Evolutionary conservation across 2,113 vertebrate genomes (phyloP).

Genomic region (Dipodomys spectabilis): DNA sequence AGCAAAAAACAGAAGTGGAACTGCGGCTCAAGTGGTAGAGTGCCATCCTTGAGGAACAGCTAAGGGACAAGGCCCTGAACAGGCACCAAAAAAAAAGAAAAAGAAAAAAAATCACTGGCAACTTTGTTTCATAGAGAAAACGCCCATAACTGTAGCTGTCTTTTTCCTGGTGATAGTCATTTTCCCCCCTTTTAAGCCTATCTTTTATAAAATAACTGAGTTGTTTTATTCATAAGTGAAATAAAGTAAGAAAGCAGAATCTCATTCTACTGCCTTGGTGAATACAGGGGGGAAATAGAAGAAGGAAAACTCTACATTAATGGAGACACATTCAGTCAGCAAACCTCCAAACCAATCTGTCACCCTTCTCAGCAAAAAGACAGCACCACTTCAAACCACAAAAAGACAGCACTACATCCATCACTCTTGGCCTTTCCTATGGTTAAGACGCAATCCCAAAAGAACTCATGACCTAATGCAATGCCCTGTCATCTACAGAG

Average conservation of each 20-base stretch:
- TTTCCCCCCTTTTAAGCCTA: background rate
- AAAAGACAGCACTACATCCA: background rate
- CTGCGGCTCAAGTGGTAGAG: too few relatives aligned
- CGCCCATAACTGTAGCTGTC: background rate
- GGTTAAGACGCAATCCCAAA: conserved; percentile 16
- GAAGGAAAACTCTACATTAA: conserved; percentile 2
- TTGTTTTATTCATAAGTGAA: conserved; percentile 23
- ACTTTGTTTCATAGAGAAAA: background rate
- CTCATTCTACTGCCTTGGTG: background rate
- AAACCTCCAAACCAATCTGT: background rate
- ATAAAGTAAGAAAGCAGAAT: conserved; percentile 42
- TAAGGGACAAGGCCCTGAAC: too few relatives aligned
- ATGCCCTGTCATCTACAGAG: background rate
- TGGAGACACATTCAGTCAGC: background rate
- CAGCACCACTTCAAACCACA: background rate
- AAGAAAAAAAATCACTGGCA: too few relatives aligned
- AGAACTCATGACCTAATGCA: background rate
- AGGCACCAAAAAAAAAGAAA: too few relatives aligned
- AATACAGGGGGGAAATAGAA: background rate
- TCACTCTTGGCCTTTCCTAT: background rate
- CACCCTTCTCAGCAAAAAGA: conserved; percentile 35
- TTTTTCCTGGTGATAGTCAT: background rate
- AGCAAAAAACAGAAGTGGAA: too few relatives aligned
- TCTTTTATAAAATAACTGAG: conserved; percentile 52
- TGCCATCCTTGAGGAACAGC: too few relatives aligned